A percentile compares a stretch with the other conserved stretches of the same genome.
phyloP scores from a whole-genome alignment of 2,888 invertebrate genomes.

The Lingula anatina region DNA sequence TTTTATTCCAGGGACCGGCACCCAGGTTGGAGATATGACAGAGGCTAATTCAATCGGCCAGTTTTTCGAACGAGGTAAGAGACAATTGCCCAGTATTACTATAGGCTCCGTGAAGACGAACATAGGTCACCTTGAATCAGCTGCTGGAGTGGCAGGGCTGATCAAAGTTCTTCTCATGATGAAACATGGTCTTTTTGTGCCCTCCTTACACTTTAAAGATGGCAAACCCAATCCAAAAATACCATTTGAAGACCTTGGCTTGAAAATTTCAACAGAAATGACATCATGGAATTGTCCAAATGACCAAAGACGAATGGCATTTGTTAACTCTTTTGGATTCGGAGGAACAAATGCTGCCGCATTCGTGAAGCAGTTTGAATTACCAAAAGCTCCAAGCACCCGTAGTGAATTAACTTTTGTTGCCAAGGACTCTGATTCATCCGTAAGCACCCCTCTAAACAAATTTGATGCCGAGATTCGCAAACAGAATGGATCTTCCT shows the following conservation, averaged over 20 bases:
- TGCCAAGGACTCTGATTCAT: too few species aligned
- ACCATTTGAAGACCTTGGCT: conserved; percentile 14
- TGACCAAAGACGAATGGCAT: conserved; percentile 13
- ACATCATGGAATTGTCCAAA: conserved; percentile 7
- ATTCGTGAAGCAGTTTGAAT: conserved; percentile 17
- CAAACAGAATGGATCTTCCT: too few species aligned
- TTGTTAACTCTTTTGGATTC: conserved; percentile 32
- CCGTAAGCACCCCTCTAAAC: too few species aligned
- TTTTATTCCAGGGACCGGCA: conserved; percentile 32
- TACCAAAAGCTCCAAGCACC: too few species aligned
- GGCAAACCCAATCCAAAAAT: conserved; percentile 22
- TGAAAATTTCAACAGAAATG: conserved; percentile 15
- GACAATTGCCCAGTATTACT: conserved; percentile 2
- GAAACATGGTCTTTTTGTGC: conserved; percentile 23
- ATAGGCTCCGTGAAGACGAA: conserved; percentile 35
- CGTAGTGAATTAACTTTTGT: too few species aligned
- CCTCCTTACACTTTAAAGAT: conserved; percentile 19
- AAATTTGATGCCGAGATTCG: too few species aligned
- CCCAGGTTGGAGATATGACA: conserved; percentile 23
- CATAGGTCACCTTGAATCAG: conserved; percentile 31
- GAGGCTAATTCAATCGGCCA: conserved; percentile 18
- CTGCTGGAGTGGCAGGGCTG: conserved; percentile 26
- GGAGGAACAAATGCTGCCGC: conserved; percentile 36
- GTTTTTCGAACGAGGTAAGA: conserved; percentile 10
- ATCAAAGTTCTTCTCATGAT: conserved; percentile 32